Conservation (phyloP, 2,888 invertebrate genomes). For the Ferdinandea cuprea region DNA sequence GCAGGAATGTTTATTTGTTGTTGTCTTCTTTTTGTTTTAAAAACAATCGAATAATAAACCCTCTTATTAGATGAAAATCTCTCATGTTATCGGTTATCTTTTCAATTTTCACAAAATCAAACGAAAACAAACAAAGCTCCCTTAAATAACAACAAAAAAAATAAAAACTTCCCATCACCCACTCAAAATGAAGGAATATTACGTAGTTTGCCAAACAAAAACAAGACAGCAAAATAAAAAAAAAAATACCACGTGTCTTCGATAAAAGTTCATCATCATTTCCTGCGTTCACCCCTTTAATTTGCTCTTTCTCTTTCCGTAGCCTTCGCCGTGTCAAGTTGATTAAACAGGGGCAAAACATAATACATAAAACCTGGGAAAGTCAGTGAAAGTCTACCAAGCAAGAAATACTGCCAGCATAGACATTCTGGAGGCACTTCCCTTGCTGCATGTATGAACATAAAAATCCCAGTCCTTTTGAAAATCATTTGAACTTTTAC, state of each 20-base stretch:
- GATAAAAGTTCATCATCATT: conserved; percentile 31
- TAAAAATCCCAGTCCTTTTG: not conserved
- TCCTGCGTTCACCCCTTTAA: not conserved
- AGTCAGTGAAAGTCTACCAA: conserved; percentile 36
- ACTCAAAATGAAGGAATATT: conserved; percentile 6
- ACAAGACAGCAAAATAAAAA: not conserved
- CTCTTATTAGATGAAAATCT: conserved; percentile 17
- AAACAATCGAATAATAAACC: conserved; percentile 10
- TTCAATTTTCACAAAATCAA: conserved; percentile 9
- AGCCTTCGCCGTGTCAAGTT: conserved; percentile 11
- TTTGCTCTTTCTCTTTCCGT: not conserved
- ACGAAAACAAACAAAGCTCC: not conserved
- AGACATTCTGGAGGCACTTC: conserved; percentile 66
- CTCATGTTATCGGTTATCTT: conserved; percentile 27
- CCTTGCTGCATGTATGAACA: conserved; percentile 17
- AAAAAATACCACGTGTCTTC: conserved; percentile 51
- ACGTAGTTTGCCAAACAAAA: conserved; percentile 1
- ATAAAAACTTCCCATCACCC: not conserved
- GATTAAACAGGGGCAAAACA: conserved; percentile 16
- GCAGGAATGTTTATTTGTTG: conserved; percentile 3
- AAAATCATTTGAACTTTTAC: conserved; percentile 29
- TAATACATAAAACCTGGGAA: not conserved
- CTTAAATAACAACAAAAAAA: not conserved
- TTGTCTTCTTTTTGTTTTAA: not conserved
- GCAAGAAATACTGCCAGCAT: conserved; percentile 33